These are phyloP conservation scores for Pantelozetes paolii DNA, from an alignment of 2,888 invertebrate genomes.

Conservation along the genomic window DNA sequence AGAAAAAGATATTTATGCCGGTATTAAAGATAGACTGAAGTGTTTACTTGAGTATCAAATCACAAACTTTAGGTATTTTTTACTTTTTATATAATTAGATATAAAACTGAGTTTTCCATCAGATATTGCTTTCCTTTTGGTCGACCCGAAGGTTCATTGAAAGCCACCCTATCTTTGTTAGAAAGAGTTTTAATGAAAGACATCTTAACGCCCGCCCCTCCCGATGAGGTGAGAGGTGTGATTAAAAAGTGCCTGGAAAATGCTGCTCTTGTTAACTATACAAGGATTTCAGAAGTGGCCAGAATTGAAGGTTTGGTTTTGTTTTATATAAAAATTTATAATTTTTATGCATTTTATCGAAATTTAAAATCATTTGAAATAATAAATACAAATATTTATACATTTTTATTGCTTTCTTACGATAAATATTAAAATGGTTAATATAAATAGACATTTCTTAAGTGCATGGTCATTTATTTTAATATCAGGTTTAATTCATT, in stretches of 20 bases:
- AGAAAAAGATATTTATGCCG: conserved; percentile 95
- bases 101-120: background rate
- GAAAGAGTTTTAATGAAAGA: conserved; percentile 99
- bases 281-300: conserved; percentile 88
- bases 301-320: conserved; percentile 82
- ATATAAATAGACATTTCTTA: too few species aligned
- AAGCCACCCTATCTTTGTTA: conserved; percentile 88
- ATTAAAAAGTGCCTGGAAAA: conserved; percentile 96
- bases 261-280: conserved; percentile 95
- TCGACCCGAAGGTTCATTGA: conserved; percentile 93
- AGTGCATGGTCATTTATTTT: too few species aligned
- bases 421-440: too few species aligned
- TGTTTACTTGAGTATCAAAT: conserved; percentile 94
- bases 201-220: conserved; percentile 92
- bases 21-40: conserved; percentile 90
- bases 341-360: background rate
- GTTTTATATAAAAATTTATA: conserved; percentile 21
- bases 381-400: background rate
- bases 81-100: background rate
- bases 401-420: too few species aligned
- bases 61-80: conserved; percentile 83
- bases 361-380: background rate
- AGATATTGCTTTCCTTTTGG: conserved; percentile 44
- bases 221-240: conserved; percentile 87
- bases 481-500: too few species aligned